A percentile compares a stretch with the other conserved stretches of the same genome.
These are phyloP conservation scores for Dipodomys spectabilis DNA, from an alignment of 2,113 vertebrate genomes.

Conservation along the genomic window DNA sequence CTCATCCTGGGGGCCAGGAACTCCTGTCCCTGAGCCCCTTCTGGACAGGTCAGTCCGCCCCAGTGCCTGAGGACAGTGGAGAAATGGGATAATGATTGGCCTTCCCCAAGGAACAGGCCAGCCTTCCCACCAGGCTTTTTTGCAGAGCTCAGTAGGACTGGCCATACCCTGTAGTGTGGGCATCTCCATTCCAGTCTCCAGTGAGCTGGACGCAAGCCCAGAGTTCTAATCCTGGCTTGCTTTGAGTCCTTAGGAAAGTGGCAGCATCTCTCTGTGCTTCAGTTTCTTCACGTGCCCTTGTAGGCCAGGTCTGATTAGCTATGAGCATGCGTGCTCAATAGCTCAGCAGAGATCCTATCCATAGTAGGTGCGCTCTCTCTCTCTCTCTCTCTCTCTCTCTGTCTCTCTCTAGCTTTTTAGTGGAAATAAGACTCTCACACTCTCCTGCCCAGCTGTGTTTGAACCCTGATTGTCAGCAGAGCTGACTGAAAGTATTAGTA, in stretches of 20 bases:
- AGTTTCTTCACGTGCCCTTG: accelerated
- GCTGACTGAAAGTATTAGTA: neutral
- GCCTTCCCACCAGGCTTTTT: neutral
- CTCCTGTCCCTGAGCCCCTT: neutral
- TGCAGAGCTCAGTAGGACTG: too few relatives aligned
- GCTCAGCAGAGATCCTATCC: neutral
- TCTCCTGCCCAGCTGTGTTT: too few relatives aligned
- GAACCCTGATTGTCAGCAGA: too few relatives aligned
- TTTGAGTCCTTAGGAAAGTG: neutral
- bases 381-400: too few relatives aligned
- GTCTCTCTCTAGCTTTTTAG: too few relatives aligned
- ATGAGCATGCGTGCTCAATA: accelerated
- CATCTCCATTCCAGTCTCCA: too few relatives aligned
- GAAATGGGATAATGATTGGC: neutral
- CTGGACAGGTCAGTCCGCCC: neutral
- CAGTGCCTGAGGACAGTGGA: neutral
- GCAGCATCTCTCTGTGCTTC: neutral
- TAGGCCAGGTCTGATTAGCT: too few relatives aligned
- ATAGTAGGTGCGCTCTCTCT: neutral
- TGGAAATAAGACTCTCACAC: too few relatives aligned
- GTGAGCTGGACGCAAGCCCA: too few relatives aligned
- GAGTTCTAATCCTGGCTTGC: neutral
- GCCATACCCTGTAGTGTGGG: too few relatives aligned
- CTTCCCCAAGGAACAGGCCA: neutral
- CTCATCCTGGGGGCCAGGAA: neutral